phyloP scores from a whole-genome alignment of 1,140 invertebrate genomes.

The Trichonephila clavata region DNA sequence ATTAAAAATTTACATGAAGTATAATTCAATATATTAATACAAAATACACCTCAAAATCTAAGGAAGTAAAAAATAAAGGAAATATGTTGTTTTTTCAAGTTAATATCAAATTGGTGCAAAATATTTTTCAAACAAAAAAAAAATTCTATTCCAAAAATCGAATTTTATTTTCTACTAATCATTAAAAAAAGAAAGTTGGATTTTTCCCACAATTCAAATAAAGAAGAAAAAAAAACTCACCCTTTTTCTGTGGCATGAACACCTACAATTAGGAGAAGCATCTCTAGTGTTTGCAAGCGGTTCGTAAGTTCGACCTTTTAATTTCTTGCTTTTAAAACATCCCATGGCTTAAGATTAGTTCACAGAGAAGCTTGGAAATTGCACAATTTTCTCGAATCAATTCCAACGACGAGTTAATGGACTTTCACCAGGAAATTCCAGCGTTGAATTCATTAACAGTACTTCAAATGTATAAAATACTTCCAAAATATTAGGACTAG shows the following conservation, averaged over 20 bases:
- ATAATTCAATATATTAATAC: no score
- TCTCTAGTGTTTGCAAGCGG: conserved; percentile 26
- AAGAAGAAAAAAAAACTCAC: conserved; percentile 18
- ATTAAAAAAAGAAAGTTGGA: not conserved
- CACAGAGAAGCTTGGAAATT: not conserved
- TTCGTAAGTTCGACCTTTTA: conserved; percentile 45
- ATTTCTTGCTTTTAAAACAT: conserved; percentile 72
- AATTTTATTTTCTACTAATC: not conserved
- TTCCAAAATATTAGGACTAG: conserved; percentile 25
- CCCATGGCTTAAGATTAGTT: conserved; percentile 46
- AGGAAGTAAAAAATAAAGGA: no score
- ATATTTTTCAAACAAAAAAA: no score
- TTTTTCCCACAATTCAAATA: not conserved
- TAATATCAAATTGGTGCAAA: no score
- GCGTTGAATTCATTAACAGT: not conserved
- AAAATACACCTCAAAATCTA: no score
- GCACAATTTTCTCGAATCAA: conserved; percentile 19
- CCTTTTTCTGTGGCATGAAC: conserved; percentile 68
- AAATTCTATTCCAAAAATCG: not conserved
- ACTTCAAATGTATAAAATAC: not conserved
- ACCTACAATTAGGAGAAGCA: conserved; percentile 69
- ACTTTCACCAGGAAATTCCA: not conserved
- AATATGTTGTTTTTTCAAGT: no score
- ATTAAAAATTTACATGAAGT: no score
- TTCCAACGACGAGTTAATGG: not conserved